phyloP scores from a whole-genome alignment of 2,888 invertebrate genomes.

The Portevinia maculata region DNA sequence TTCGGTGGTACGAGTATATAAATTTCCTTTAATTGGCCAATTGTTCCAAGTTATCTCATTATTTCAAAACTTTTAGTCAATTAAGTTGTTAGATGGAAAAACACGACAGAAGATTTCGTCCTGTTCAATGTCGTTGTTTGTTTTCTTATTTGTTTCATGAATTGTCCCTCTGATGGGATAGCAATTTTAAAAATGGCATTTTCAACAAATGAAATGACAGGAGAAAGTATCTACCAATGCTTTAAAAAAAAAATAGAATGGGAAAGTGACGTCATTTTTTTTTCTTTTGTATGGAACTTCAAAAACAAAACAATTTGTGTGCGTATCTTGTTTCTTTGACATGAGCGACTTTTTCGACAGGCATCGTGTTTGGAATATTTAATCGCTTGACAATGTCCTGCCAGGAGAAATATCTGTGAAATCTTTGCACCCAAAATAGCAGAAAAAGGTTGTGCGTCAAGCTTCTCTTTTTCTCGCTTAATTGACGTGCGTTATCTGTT shows the following conservation, averaged over 20 bases:
- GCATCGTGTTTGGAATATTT: constrained; percentile 63
- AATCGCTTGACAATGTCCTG: constrained; percentile 42
- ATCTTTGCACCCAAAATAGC: constrained; percentile 25
- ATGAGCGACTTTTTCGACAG: constrained; percentile 43
- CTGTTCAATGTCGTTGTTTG: constrained; percentile 14
- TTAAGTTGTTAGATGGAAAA: constrained; percentile 28
- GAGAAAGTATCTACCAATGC: constrained; percentile 6
- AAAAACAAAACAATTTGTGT: constrained; percentile 65
- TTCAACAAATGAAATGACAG: constrained; percentile 9
- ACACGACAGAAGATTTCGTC: constrained; percentile 12
- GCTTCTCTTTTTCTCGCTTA: constrained; percentile 23
- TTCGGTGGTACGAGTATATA: no score
- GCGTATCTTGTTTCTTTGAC: constrained; percentile 39
- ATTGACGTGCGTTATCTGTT: constrained; percentile 44
- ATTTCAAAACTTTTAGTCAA: constrained; percentile 39
- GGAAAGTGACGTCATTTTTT: constrained; percentile 13
- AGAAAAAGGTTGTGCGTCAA: constrained; percentile 4
- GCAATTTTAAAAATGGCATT: constrained; percentile 16
- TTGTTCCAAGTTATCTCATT: constrained; percentile 22
- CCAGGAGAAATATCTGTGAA: constrained; percentile 27
- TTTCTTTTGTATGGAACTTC: constrained; percentile 37
- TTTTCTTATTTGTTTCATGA: neutral
- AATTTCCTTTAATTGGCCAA: constrained; percentile 24
- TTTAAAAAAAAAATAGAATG: neutral
- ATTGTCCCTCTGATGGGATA: constrained; percentile 3